Conservation (phyloP, 2,797 vertebrate genomes). For the Alosa sapidissima region DNA sequence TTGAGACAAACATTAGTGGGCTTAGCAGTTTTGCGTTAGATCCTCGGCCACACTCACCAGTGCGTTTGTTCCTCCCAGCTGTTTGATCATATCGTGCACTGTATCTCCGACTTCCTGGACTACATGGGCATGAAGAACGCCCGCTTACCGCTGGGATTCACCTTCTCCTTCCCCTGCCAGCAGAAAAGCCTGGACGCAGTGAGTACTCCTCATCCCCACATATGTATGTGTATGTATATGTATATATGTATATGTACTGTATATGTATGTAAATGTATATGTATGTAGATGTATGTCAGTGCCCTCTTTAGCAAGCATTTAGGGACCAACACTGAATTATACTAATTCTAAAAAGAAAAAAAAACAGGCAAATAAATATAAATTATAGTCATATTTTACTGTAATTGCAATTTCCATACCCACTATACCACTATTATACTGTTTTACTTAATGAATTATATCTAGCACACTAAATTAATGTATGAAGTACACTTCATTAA, state of each 20-base stretch:
- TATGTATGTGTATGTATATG: background rate
- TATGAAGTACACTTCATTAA: background rate
- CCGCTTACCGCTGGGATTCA: constrained; percentile 93
- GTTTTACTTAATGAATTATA: background rate
- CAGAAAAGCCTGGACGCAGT: constrained; percentile 96
- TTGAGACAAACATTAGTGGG: background rate
- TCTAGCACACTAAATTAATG: background rate
- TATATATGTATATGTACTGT: background rate
- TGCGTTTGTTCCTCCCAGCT: constrained; percentile 72
- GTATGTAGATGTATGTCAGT: background rate
- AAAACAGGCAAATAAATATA: no score
- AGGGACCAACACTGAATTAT: no score
- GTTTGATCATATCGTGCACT: constrained; percentile 97
- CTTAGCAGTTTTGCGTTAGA: background rate
- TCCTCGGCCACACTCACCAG: background rate
- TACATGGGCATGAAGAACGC: constrained; percentile 99
- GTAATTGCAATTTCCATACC: no score
- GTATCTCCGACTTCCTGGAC: constrained; percentile 99
- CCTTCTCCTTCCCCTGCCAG: constrained; percentile 95
- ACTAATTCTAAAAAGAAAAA: no score
- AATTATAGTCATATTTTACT: background rate
- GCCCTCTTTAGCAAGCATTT: background rate
- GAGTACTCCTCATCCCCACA: constrained; percentile 59
- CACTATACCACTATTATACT: no score
- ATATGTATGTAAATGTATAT: background rate